Percentiles rank a stretch among this genome's conserved stretches.
phyloP scores from a whole-genome alignment of 1,140 invertebrate species.

The Mactra quadrangularis region DNA sequence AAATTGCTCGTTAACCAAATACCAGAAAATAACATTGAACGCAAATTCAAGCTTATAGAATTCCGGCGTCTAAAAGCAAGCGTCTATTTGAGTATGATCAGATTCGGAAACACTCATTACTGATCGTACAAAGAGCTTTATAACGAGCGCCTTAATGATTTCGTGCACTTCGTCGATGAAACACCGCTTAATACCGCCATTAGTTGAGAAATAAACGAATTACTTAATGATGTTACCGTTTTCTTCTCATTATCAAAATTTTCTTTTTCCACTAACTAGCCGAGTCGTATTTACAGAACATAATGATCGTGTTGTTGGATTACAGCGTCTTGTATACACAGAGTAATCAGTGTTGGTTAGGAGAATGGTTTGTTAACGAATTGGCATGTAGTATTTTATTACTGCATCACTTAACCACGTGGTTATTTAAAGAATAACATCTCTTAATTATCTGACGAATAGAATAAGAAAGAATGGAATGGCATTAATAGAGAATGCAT shows the following conservation, averaged over 20 bases:
- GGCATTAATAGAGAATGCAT: no score
- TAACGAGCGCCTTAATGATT: slow-evolving; percentile 58
- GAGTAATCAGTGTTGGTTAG: no score
- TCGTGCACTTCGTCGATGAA: slow-evolving; percentile 39
- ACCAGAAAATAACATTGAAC: slow-evolving; percentile 37
- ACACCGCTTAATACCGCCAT: slow-evolving; percentile 48
- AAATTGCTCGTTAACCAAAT: slow-evolving; percentile 36
- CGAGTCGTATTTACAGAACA: slow-evolving; percentile 46
- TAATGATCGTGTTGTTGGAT: slow-evolving; percentile 50
- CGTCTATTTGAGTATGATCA: slow-evolving; percentile 58
- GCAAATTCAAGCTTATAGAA: slow-evolving; percentile 27
- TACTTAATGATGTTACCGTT: slow-evolving; percentile 56
- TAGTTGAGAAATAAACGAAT: slow-evolving; percentile 45
- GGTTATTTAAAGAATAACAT: no score
- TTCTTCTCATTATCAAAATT: slow-evolving; percentile 45
- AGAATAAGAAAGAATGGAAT: no score
- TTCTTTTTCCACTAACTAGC: slow-evolving; percentile 48
- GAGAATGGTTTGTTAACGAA: no score
- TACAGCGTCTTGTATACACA: background rate
- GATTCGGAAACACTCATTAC: slow-evolving; percentile 55
- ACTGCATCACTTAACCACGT: no score
- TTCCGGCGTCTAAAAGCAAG: slow-evolving; percentile 40
- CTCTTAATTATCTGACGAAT: no score
- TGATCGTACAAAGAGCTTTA: slow-evolving; percentile 54
- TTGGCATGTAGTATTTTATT: no score